Base-by-base conservation (phyloP, 1,140 invertebrate genomes). In the Zophobas atratus region DNA sequence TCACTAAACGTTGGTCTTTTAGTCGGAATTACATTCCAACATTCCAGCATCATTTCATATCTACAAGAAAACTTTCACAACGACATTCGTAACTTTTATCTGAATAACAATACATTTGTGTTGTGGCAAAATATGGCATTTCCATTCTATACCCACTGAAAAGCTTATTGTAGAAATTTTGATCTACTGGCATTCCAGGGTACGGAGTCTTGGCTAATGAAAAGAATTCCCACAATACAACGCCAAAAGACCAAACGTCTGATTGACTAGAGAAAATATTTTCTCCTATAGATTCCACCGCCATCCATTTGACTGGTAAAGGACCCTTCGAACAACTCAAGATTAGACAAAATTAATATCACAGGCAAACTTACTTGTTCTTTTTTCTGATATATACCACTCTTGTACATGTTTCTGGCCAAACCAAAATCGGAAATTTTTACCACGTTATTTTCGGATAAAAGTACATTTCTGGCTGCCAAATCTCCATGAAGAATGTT, bases 361-460 rank as follows among this genome's bases (percentile, higher is more conserved):
- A 74, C 20, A 63, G 1, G 6, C 55, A n/a, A 43, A 89, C 92
- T 91, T 88, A 94, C 94, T 84, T 95, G 92, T 78, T 94, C 94
- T 82, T 94, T 93, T 86, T 98, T 98, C 83, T 94, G 93, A 84
- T 99, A 99, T 88, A 98, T 97, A 80, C 97, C 94, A 67, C 93
- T 92, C 81, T 97, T 94, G 79, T 97, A 94, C 88, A 99, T 93
- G 79, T 96, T 96, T 85, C 96, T 92, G 0, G 98, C 96, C n/a
- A 99, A 87, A 20, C 98, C 98, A 88, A 99, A 99, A 86, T 99
- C 98, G 77, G 97, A 98, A 80, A 99, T 98, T 86, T 99, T 99
- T 0, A 95, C 93, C 0, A 96, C 87, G 84, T 96, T 95, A 76
- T 97, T 90, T 41, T 98, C 96, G 1, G 95, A 92, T 1, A 99